These are phyloP conservation scores for Bombus pyrosoma DNA, from an alignment of 1,140 invertebrate species.

Conservation along the genomic window DNA sequence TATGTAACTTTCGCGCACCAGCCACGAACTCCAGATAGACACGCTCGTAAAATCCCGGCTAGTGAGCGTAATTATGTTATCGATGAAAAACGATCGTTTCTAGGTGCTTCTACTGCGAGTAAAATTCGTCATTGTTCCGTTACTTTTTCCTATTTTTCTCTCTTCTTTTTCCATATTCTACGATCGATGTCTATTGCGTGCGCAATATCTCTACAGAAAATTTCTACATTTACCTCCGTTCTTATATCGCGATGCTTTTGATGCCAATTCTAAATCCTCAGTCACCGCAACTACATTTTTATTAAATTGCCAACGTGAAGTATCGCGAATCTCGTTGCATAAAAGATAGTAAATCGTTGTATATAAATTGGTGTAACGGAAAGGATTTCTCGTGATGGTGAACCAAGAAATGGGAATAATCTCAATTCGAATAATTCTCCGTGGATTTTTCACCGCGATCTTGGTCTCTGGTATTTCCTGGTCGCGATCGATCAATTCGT, in stretches of 20 bases:
- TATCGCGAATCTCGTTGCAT: neutral
- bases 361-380: neutral
- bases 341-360: neutral
- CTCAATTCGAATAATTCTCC: constrained; percentile 13
- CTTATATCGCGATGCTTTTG: neutral
- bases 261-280: neutral
- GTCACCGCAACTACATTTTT: neutral
- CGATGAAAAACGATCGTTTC: constrained; percentile 19
- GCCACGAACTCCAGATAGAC: constrained; percentile 24
- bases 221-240: neutral
- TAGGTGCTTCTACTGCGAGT: neutral
- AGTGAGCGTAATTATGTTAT: constrained; percentile 18
- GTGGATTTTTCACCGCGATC: neutral
- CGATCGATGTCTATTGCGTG: neutral
- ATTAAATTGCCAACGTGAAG: no score
- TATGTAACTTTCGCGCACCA: constrained; percentile 45
- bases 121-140: constrained; percentile 1
- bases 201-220: no score
- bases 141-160: neutral
- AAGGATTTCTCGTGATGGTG: neutral
- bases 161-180: neutral
- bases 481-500: constrained; percentile 52
- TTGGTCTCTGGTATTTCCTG: constrained; percentile 53
- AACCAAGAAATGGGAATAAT: neutral
- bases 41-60: constrained; percentile 38